A percentile compares a stretch with the other conserved stretches of the same genome.
Evolutionary conservation across 1,140 invertebrate genomes (phyloP).

Genomic region (Anoplophora glabripennis): DNA sequence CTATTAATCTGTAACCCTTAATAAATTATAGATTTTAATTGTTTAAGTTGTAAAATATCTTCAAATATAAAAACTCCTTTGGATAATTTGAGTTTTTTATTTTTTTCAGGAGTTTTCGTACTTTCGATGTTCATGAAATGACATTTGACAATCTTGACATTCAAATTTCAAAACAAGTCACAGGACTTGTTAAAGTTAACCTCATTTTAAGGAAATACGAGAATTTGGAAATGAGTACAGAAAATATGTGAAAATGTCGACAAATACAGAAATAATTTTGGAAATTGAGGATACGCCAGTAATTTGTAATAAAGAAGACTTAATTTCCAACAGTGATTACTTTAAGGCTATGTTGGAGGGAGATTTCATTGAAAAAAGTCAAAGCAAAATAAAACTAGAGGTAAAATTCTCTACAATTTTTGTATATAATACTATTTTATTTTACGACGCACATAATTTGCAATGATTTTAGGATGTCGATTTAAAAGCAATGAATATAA

Average conservation of each 20-base stretch:
- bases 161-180: too few relatives aligned
- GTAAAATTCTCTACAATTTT: conserved; percentile 23
- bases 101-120: too few relatives aligned
- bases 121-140: too few relatives aligned
- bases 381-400: conserved; percentile 31
- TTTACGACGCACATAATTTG: neutral
- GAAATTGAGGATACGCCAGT: conserved; percentile 33
- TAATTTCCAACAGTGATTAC: conserved; percentile 42
- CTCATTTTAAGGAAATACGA: too few relatives aligned
- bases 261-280: conserved; percentile 26
- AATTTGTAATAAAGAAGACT: conserved; percentile 31
- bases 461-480: conserved; percentile 36
- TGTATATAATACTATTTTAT: conserved; percentile 1
- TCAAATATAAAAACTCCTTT: too few relatives aligned
- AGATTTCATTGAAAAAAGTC: conserved; percentile 36
- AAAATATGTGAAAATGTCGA: neutral
- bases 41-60: too few relatives aligned
- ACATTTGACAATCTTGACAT: too few relatives aligned
- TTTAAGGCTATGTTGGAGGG: conserved; percentile 45
- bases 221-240: too few relatives aligned
- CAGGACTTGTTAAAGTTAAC: too few relatives aligned
- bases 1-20: too few relatives aligned
- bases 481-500: conserved; percentile 34
- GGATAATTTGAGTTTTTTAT: too few relatives aligned
- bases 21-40: too few relatives aligned